These are phyloP conservation scores for Pogonus chalceus DNA, from an alignment of 1,140 invertebrate genomes.

Conservation along the genomic window DNA sequence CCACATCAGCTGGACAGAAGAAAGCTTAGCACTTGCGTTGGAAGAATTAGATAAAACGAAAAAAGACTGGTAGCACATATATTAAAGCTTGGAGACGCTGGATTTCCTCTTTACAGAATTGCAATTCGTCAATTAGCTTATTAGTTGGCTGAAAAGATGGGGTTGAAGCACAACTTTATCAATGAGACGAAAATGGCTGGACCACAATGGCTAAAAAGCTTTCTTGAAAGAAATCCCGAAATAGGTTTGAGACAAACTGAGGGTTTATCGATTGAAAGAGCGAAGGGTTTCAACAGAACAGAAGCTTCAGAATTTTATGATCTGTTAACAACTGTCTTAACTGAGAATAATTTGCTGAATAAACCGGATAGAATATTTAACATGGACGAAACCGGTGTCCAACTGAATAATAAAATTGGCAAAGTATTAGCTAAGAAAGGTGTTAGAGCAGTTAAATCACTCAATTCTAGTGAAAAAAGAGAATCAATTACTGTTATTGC, in stretches of 20 bases:
- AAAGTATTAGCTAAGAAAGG: slow-evolving; percentile 33
- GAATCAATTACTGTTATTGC: slow-evolving; percentile 28
- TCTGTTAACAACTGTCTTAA: slow-evolving; percentile 23
- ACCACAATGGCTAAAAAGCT: slow-evolving; percentile 24
- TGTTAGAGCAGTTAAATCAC: slow-evolving; percentile 25
- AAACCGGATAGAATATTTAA: slow-evolving; percentile 33
- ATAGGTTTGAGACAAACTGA: slow-evolving; percentile 29
- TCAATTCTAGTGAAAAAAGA: slow-evolving; percentile 32
- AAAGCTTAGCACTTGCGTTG: too few species aligned
- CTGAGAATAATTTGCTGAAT: slow-evolving; percentile 17
- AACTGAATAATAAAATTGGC: slow-evolving; percentile 30
- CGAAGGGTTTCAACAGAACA: too few species aligned
- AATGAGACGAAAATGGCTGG: slow-evolving; percentile 23
- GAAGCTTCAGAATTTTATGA: slow-evolving; percentile 28
- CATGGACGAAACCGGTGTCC: slow-evolving; percentile 35
- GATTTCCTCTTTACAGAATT: slow-evolving; percentile 19
- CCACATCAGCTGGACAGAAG: slow-evolving; percentile 15
- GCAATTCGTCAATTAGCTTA: slow-evolving; percentile 24
- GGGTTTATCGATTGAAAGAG: slow-evolving; percentile 30
- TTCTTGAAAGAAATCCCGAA: slow-evolving; percentile 30
- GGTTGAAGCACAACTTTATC: slow-evolving; percentile 22
- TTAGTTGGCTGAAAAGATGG: slow-evolving; percentile 24
- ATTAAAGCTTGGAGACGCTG: slow-evolving; percentile 19
- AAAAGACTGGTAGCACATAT: slow-evolving; percentile 27
- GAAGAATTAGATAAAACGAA: too few species aligned